Evolutionary conservation across 1,140 invertebrate genomes (phyloP).

Genomic region (Diplogasteroides magnus): DNA sequence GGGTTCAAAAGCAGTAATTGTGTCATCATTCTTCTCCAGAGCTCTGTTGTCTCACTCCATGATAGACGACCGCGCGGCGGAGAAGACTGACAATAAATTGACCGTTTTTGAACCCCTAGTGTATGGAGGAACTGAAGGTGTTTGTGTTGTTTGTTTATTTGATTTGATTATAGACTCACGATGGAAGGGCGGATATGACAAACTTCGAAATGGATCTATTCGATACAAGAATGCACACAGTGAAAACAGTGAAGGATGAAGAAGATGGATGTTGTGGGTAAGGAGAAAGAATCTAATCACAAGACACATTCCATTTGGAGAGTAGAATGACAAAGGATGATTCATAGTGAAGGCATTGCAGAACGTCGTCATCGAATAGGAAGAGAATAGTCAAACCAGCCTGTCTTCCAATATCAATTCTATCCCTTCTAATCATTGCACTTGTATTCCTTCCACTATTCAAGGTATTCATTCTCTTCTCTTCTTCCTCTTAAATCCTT

Average conservation of each 20-base stretch:
- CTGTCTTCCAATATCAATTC: constrained; percentile 47
- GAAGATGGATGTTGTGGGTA: constrained; percentile 38
- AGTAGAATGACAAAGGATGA: too few species aligned
- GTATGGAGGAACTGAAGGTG: background rate
- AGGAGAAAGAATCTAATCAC: background rate
- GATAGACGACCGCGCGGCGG: too few species aligned
- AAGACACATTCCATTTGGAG: too few species aligned
- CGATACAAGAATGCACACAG: constrained; percentile 39
- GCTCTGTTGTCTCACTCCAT: too few species aligned
- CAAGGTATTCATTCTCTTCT: constrained; percentile 33
- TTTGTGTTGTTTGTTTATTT: constrained; percentile 4
- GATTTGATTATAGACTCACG: constrained; percentile 43
- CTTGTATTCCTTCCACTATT: constrained; percentile 49
- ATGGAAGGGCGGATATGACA: constrained; percentile 53
- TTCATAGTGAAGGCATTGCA: too few species aligned
- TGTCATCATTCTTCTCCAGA: too few species aligned
- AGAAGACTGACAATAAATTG: too few species aligned
- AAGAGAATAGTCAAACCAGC: constrained; percentile 50
- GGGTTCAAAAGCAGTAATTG: too few species aligned
- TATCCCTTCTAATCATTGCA: constrained; percentile 47
- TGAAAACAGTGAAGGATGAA: constrained; percentile 42
- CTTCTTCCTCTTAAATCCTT: constrained; percentile 27
- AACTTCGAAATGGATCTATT: constrained; percentile 52
- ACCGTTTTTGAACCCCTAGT: too few species aligned
- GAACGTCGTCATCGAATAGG: background rate